A percentile compares a stretch with the other conserved stretches of the same genome.
These are phyloP conservation scores for Colostygia pectinataria DNA, from an alignment of 2,888 invertebrate genomes.

Conservation along the genomic window DNA sequence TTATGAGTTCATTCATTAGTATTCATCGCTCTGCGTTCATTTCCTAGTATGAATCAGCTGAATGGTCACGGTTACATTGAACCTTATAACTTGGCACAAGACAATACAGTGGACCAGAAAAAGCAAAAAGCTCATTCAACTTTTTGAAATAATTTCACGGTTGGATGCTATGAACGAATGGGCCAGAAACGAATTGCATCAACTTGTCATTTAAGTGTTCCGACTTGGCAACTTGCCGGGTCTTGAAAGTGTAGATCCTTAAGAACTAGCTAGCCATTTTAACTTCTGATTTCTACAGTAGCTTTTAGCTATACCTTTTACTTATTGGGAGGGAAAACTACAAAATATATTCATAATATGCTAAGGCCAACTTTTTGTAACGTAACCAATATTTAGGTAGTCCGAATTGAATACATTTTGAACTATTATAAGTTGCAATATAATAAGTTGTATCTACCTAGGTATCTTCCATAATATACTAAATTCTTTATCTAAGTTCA, in stretches of 20 bases:
- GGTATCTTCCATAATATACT: too few species aligned
- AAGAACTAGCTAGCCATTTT: slow-evolving; percentile 20
- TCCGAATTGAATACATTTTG: too few species aligned
- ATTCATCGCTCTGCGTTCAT: slow-evolving; percentile 12
- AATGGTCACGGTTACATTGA: slow-evolving; percentile 7
- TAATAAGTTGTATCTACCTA: too few species aligned
- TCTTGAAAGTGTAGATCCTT: slow-evolving; percentile 39
- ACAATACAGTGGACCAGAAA: not conserved
- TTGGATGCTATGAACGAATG: slow-evolving; percentile 43
- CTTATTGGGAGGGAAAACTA: not conserved
- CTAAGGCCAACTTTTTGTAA: too few species aligned
- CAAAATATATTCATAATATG: too few species aligned
- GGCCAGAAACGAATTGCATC: slow-evolving; percentile 45
- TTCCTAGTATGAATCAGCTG: slow-evolving; percentile 11
- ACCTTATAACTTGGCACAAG: slow-evolving; percentile 14
- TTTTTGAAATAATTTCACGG: slow-evolving; percentile 45
- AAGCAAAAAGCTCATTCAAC: slow-evolving; percentile 28
- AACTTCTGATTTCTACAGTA: slow-evolving; percentile 11
- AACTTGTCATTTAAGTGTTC: slow-evolving; percentile 56
- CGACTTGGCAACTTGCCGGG: slow-evolving; percentile 58
- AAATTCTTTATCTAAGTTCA: slow-evolving; percentile 1
- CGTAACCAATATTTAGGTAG: too few species aligned
- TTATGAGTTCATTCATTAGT: slow-evolving; percentile 29
- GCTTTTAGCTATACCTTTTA: not conserved
- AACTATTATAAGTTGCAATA: too few species aligned